These are phyloP conservation scores for Carposina sasakii DNA, from an alignment of 1,140 invertebrate genomes.

Conservation along the genomic window DNA sequence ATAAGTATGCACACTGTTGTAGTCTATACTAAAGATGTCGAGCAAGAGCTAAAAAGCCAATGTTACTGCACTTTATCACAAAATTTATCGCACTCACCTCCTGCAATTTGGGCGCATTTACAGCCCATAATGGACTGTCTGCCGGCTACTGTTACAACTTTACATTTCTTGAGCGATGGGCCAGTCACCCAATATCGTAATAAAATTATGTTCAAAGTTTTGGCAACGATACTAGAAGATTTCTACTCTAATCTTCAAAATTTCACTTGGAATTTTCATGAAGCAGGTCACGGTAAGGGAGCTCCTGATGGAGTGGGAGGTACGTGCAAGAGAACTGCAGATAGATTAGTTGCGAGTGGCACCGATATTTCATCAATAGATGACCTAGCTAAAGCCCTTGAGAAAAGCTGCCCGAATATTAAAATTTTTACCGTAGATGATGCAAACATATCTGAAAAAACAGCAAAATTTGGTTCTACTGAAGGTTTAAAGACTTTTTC, in stretches of 20 bases:
- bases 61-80: constrained; percentile 3
- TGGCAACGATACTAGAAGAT: neutral
- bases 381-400: too few relatives aligned
- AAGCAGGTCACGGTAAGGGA: constrained; percentile 26
- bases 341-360: neutral
- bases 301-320: constrained; percentile 19
- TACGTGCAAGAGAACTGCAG: constrained; percentile 14
- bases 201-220: neutral
- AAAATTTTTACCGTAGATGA: too few relatives aligned
- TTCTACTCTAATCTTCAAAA: neutral
- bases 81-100: constrained; percentile 6
- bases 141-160: neutral
- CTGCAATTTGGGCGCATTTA: constrained; percentile 1
- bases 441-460: too few relatives aligned
- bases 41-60: neutral
- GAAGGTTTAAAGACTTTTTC: too few relatives aligned
- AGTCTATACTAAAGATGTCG: constrained; percentile 11
- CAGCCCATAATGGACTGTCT: neutral
- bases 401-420: too few relatives aligned
- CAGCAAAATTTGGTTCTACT: too few relatives aligned
- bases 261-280: constrained; percentile 18
- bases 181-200: constrained; percentile 4
- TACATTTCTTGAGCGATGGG: constrained; percentile 6
- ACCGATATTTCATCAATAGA: too few relatives aligned
- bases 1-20: constrained; percentile 35